Base-by-base conservation (phyloP, 2,113 vertebrate genomes). In the Paramormyrops kingsleyae region DNA sequence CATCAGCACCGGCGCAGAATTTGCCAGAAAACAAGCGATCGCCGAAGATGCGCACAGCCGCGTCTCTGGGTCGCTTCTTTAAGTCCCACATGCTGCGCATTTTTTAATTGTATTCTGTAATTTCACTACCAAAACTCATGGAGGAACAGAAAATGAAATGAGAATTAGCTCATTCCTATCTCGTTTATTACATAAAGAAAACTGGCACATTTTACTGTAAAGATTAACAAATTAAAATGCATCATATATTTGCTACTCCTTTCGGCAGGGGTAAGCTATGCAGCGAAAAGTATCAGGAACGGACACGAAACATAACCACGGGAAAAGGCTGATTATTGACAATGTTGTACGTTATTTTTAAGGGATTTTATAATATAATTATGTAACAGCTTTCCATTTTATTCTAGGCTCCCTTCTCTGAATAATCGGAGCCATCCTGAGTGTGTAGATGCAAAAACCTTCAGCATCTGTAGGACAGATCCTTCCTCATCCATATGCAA, bases 1-100 rank as follows among this genome's bases (percentile, higher is more conserved):
- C 93, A 94, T 92, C 93, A 93, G 90, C 92, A 93, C 89, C 92
- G 53, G 91, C 92, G 94, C 84, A 92, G 95, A 97, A 97, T 93
- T 92, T 96, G 93, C 96, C 96, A 91, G 96, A 97, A 95, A 92
- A 90, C 94, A 93, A 15, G 90, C 94, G 94, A 56, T 21, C 19
- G 19, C 19, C 5, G 53, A 24, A 56, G 19, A 56, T 56, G 53
- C 53, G 19, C 53, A 56, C 53, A 24, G 19, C 53, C 92, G 46
- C 66, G n/a, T n/a, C 62, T 31, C n/a, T 27, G n/a, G 62, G 62
- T 70, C 62, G 62, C 27, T 70, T 70, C 8, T n/a, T 70, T 70
- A 27, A 70, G 62, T 70, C 27, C n/a, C n/a, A 13, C 66, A 74
- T 35, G 9, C 66, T 74, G 66, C 66, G 24, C n/a, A 13, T 31